Evolutionary conservation across 2,113 vertebrate species (phyloP).

Genomic region (Falco punctatus): DNA sequence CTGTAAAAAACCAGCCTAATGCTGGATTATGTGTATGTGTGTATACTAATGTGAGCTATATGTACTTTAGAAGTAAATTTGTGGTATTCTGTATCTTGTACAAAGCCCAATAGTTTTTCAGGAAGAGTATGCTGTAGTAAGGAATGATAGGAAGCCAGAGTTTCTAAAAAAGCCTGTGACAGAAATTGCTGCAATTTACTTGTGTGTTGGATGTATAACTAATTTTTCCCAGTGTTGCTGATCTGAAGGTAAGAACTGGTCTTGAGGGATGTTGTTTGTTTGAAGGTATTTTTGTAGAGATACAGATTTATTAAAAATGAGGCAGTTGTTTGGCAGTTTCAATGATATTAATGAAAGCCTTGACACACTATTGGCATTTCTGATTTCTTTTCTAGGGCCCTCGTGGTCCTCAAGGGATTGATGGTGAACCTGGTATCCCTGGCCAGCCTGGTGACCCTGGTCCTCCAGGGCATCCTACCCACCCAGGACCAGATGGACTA

Average conservation of each 20-base stretch:
- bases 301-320: not conserved
- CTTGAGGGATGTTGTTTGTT: not conserved
- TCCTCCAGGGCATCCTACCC: conserved; percentile 88
- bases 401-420: conserved; percentile 86
- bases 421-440: conserved; percentile 95
- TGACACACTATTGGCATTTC: not conserved
- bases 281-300: not conserved
- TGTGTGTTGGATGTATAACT: not conserved
- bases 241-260: not conserved
- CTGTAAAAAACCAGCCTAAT: not conserved
- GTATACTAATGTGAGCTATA: not conserved
- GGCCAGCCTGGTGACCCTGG: conserved; percentile 93
- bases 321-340: not conserved
- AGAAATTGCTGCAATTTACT: not conserved
- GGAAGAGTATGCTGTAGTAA: not conserved
- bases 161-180: not conserved
- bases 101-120: not conserved
- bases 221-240: not conserved
- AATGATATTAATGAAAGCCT: not conserved
- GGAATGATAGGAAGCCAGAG: not conserved
- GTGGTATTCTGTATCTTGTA: not conserved
- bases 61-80: not conserved
- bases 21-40: not conserved
- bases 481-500: conserved; percentile 84
- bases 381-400: conserved; percentile 79